These are phyloP conservation scores for Amniataba percoides DNA, from an alignment of 2,797 vertebrate genomes.

Conservation along the genomic window DNA sequence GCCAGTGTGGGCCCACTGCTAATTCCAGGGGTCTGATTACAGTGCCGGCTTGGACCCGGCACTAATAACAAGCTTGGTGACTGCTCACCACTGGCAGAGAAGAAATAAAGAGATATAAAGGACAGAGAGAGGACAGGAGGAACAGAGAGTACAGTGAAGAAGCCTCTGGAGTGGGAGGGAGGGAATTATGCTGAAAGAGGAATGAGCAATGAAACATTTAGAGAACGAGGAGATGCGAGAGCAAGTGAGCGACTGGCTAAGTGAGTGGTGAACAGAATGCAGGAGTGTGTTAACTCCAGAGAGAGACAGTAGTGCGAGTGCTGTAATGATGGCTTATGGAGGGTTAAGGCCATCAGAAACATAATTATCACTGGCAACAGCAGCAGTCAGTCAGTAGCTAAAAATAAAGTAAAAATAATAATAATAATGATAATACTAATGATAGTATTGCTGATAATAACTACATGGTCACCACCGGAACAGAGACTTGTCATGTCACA, in stretches of 20 bases:
- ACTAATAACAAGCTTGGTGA: conserved; percentile 76
- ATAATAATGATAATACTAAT: conserved; percentile 53
- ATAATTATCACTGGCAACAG: conserved; percentile 76
- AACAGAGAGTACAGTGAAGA: conserved; percentile 24
- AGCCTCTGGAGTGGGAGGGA: conserved; percentile 38
- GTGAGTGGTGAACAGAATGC: conserved; percentile 32
- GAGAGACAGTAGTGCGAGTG: conserved; percentile 34
- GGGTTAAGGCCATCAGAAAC: conserved; percentile 70
- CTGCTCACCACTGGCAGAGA: conserved; percentile 49
- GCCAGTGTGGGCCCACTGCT: conserved; percentile 68
- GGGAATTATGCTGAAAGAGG: conserved; percentile 33
- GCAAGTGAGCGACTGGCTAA: conserved; percentile 14
- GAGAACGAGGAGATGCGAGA: conserved; percentile 20
- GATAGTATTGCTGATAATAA: conserved; percentile 58
- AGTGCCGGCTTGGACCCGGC: conserved; percentile 61
- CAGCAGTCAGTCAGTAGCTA: conserved; percentile 36
- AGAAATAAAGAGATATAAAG: conserved; percentile 57
- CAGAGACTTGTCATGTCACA: conserved; percentile 31
- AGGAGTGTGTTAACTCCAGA: conserved; percentile 33
- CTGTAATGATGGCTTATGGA: conserved; percentile 67
- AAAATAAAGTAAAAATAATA: conserved; percentile 25
- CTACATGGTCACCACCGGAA: conserved; percentile 16
- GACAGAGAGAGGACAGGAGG: conserved; percentile 46
- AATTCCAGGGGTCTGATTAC: conserved; percentile 77
- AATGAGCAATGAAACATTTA: conserved; percentile 53